phyloP scores from a whole-genome alignment of 2,888 invertebrate species.

The Abrostola triplasia region DNA sequence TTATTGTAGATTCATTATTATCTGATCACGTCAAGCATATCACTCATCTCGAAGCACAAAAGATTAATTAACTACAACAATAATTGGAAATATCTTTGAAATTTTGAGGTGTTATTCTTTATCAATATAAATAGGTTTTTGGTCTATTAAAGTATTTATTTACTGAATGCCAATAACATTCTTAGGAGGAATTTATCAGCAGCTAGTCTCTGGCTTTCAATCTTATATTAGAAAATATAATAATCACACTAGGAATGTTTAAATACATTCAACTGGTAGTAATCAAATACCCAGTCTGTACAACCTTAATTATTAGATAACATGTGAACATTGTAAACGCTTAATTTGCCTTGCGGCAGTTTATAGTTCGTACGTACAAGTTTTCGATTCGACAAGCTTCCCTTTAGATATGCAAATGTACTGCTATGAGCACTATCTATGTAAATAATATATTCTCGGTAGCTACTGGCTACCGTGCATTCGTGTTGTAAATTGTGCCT shows the following conservation, averaged over 20 bases:
- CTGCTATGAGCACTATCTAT: conserved; percentile 15
- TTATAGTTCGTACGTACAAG: conserved; percentile 6
- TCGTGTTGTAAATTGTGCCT: conserved; percentile 69
- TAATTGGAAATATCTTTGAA: too few relatives aligned
- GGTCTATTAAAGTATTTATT: too few relatives aligned
- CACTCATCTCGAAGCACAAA: not conserved
- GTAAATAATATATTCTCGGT: conserved; percentile 27
- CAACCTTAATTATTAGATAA: not conserved
- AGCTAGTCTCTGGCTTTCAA: too few relatives aligned
- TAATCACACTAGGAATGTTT: too few relatives aligned
- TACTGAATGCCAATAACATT: too few relatives aligned
- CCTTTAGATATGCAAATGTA: conserved; percentile 27
- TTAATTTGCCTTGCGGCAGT: conserved; percentile 8
- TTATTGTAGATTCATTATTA: not conserved
- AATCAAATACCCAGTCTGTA: not conserved
- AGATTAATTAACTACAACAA: too few relatives aligned
- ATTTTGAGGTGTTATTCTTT: too few relatives aligned
- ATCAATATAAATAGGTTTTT: too few relatives aligned
- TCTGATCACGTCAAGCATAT: not conserved
- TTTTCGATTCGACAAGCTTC: conserved; percentile 15
- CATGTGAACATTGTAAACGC: not conserved
- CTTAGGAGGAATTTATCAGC: too few relatives aligned
- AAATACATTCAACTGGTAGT: too few relatives aligned
- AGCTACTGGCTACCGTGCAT: conserved; percentile 57
- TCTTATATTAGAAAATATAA: too few relatives aligned